These are phyloP conservation scores for Cephus spinipes DNA, from an alignment of 2,888 invertebrate species.

Conservation along the genomic window DNA sequence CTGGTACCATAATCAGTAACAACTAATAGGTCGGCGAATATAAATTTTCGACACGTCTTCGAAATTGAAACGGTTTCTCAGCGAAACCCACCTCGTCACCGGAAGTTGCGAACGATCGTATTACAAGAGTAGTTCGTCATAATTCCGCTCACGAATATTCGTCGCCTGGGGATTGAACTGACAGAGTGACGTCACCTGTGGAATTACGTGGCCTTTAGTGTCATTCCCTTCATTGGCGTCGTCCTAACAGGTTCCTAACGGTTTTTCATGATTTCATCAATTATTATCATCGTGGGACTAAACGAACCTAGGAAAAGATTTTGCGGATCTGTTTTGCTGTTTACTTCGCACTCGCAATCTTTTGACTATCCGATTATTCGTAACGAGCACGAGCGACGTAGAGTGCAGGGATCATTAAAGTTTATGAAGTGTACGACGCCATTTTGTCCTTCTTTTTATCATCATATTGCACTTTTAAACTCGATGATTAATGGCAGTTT, in stretches of 20 bases:
- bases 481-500: background rate
- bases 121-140: background rate
- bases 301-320: background rate
- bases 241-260: background rate
- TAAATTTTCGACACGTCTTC: background rate
- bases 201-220: constrained; percentile 1
- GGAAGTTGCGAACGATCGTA: background rate
- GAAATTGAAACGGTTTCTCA: background rate
- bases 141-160: background rate
- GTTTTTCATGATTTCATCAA: background rate
- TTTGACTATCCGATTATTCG: too few relatives aligned
- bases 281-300: background rate
- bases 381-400: too few relatives aligned
- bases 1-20: background rate
- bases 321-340: too few relatives aligned
- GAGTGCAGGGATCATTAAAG: too few relatives aligned
- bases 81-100: background rate
- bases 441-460: background rate
- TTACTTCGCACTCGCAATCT: too few relatives aligned
- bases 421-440: background rate
- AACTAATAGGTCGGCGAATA: background rate
- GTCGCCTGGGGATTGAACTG: background rate
- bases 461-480: background rate
- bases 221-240: background rate
- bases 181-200: background rate